Conservation (phyloP, 2,888 invertebrate species). For the Xylophagus ater region DNA sequence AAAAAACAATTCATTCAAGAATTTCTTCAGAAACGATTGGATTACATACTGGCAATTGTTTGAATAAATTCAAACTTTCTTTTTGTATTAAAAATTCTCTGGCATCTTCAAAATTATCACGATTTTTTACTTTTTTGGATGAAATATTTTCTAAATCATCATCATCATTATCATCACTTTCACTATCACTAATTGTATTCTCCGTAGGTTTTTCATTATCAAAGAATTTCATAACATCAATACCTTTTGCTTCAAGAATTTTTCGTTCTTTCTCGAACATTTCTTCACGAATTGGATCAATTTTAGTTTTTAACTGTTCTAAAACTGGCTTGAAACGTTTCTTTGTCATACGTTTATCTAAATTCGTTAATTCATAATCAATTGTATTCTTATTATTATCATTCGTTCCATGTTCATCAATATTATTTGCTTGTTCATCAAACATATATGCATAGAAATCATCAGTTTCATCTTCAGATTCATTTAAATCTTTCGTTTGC, state of each 20-base stretch:
- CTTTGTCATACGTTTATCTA: slow-evolving; percentile 34
- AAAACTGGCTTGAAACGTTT: slow-evolving; percentile 37
- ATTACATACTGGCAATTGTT: slow-evolving; percentile 19
- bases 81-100: slow-evolving; percentile 35
- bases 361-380: slow-evolving; percentile 31
- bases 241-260: slow-evolving; percentile 33
- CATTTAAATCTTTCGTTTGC: slow-evolving; percentile 17
- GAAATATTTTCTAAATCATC: too few species aligned
- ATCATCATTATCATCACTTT: slow-evolving; percentile 14
- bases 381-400: slow-evolving; percentile 19
- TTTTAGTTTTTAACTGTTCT: slow-evolving; percentile 34
- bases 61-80: slow-evolving; percentile 33
- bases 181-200: slow-evolving; percentile 17
- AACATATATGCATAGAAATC: slow-evolving; percentile 38
- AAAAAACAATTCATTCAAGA: slow-evolving; percentile 29
- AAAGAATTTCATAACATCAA: slow-evolving; percentile 34
- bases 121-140: slow-evolving; percentile 27
- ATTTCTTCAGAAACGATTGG: slow-evolving; percentile 27
- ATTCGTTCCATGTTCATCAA: slow-evolving; percentile 18
- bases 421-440: slow-evolving; percentile 25
- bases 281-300: slow-evolving; percentile 35
- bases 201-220: slow-evolving; percentile 16
- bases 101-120: slow-evolving; percentile 36
- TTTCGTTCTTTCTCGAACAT: slow-evolving; percentile 36
- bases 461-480: slow-evolving; percentile 23